Evolutionary conservation across 2,797 vertebrate species (phyloP).

Genomic region (Gymnocypris eckloni): DNA sequence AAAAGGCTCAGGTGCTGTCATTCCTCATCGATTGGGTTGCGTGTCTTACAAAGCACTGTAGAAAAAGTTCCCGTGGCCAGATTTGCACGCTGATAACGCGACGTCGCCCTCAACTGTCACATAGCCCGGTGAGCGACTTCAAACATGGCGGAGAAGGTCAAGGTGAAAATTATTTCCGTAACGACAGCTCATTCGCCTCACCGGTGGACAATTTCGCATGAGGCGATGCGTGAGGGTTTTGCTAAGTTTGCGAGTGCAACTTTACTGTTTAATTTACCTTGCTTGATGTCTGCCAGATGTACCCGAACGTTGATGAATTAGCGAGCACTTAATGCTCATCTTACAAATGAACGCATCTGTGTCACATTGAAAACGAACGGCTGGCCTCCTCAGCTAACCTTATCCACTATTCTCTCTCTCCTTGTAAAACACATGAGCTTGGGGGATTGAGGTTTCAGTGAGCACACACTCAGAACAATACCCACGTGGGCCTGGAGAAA

Average conservation of each 20-base stretch:
- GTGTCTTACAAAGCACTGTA: constrained; percentile 48
- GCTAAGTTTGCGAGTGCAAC: constrained; percentile 75
- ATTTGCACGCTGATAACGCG: constrained; percentile 54
- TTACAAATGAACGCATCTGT: constrained; percentile 75
- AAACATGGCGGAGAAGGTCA: constrained; percentile 55
- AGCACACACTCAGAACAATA: constrained; percentile 80
- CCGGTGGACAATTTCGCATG: constrained; percentile 54
- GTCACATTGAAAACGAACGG: constrained; percentile 78
- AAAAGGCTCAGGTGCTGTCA: constrained; percentile 60
- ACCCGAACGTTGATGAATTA: constrained; percentile 68
- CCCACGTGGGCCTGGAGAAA: constrained; percentile 73
- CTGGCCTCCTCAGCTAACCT: constrained; percentile 67
- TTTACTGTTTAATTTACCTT: constrained; percentile 77
- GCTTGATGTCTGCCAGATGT: constrained; percentile 74
- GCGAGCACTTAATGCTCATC: constrained; percentile 71
- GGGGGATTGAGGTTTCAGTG: constrained; percentile 79
- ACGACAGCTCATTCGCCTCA: constrained; percentile 52
- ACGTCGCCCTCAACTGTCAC: constrained; percentile 50
- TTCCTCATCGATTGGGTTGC: constrained; percentile 60
- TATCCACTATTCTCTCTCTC: constrained; percentile 39
- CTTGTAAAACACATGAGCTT: constrained; percentile 68
- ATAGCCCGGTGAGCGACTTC: constrained; percentile 42
- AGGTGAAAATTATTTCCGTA: constrained; percentile 50
- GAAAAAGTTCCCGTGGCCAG: constrained; percentile 55
- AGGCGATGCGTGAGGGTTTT: constrained; percentile 56